A percentile compares a stretch with the other conserved stretches of the same genome.
Evolutionary conservation across 2,113 vertebrate genomes (phyloP).

Genomic region (Asarcornis scutulata): DNA sequence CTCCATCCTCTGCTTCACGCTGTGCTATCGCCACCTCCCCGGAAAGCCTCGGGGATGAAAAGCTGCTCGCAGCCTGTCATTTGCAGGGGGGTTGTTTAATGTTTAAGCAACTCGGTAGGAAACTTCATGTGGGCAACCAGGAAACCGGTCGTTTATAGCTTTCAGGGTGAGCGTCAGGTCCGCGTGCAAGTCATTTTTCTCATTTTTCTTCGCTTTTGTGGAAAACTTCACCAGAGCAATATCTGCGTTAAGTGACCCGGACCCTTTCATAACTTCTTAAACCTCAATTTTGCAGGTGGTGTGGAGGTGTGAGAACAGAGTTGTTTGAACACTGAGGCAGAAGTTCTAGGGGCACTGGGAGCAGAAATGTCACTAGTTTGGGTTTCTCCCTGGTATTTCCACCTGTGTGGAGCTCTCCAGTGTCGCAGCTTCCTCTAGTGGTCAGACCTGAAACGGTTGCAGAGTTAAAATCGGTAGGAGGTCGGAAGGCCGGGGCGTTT

Average conservation of each 20-base stretch:
- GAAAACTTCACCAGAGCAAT: not conserved
- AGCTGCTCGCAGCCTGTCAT: not conserved
- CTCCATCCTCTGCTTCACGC: fast-evolving
- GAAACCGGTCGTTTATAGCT: fast-evolving
- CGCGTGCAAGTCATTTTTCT: fast-evolving
- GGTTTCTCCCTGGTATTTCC: not conserved
- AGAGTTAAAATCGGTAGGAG: not conserved
- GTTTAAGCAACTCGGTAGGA: not conserved
- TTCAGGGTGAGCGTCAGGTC: fast-evolving
- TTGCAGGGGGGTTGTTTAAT: not conserved
- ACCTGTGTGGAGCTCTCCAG: not conserved
- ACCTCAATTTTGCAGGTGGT: fast-evolving
- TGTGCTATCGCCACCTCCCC: not conserved
- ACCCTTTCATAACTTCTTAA: too few species aligned
- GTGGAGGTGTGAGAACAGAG: not conserved
- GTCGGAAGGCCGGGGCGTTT: not conserved
- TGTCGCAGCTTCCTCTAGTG: conserved; percentile 61
- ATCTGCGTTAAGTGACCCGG: fast-evolving
- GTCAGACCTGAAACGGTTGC: not conserved
- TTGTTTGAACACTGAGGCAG: fast-evolving
- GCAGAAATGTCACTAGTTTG: fast-evolving
- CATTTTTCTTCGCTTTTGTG: not conserved
- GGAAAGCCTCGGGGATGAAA: not conserved
- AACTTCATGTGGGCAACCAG: not conserved
- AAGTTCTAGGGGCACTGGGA: fast-evolving